Conservation (phyloP, 2,888 invertebrate species). For the Dynastes tityus region DNA sequence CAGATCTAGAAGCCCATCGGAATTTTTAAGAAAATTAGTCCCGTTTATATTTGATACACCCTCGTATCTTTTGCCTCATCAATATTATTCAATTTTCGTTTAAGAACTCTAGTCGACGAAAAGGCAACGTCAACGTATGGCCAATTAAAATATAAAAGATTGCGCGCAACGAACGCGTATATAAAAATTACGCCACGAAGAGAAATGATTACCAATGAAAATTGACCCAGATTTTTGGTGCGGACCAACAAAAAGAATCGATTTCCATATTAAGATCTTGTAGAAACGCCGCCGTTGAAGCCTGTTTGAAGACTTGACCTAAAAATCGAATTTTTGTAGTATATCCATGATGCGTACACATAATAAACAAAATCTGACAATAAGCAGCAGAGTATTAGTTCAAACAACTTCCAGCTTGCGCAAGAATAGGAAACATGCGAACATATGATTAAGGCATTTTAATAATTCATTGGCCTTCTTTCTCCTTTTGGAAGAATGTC, state of each 20-base stretch:
- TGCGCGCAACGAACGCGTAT: constrained; percentile 44
- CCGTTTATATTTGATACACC: too few species aligned
- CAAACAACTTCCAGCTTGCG: background rate
- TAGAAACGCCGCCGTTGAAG: constrained; percentile 49
- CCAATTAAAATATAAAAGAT: constrained; percentile 46
- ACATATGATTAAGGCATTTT: background rate
- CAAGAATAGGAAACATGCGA: background rate
- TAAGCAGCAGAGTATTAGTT: background rate
- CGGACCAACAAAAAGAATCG: constrained; percentile 51
- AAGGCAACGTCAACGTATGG: constrained; percentile 27
- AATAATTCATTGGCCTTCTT: constrained; percentile 4
- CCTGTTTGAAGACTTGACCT: constrained; percentile 52
- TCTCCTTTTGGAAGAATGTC: constrained; percentile 2
- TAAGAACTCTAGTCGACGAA: constrained; percentile 10
- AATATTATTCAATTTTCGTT: constrained; percentile 30
- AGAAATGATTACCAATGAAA: constrained; percentile 53
- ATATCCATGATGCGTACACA: background rate
- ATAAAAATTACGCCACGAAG: constrained; percentile 53
- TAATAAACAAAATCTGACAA: background rate
- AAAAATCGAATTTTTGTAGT: constrained; percentile 52
- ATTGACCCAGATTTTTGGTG: constrained; percentile 51
- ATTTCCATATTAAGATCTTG: constrained; percentile 53
- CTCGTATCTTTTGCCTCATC: too few species aligned
- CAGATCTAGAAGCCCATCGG: too few species aligned
- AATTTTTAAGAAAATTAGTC: too few species aligned